Evolutionary conservation across 2,888 invertebrate genomes (phyloP).

Genomic region (Blera fallax): DNA sequence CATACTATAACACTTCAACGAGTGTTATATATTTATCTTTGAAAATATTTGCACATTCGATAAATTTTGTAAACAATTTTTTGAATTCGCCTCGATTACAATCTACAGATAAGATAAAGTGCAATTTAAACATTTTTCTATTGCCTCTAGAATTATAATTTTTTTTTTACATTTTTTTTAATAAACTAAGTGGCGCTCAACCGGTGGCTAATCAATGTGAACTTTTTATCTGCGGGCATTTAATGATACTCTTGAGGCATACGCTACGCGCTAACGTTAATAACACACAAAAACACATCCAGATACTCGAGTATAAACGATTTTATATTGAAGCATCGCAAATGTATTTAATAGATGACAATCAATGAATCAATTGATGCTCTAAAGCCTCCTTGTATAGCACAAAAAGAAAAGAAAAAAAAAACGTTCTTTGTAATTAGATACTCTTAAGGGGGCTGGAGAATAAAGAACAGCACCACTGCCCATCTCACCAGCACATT

Average conservation of each 20-base stretch:
- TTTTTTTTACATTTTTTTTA: neutral
- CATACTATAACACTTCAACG: neutral
- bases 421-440: constrained; percentile 32
- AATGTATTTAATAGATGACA: constrained; percentile 42
- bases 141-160: neutral
- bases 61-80: neutral
- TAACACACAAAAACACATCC: neutral
- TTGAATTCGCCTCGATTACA: neutral
- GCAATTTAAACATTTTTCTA: neutral
- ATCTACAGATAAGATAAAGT: neutral
- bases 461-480: neutral
- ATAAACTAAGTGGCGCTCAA: neutral
- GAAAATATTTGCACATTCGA: neutral
- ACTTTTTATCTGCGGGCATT: constrained; percentile 33
- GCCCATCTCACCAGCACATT: constrained; percentile 15
- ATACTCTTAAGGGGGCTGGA: neutral
- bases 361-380: constrained; percentile 41
- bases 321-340: constrained; percentile 12
- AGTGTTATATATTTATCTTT: neutral
- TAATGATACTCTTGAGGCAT: neutral
- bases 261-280: neutral
- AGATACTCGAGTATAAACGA: neutral
- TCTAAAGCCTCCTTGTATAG: constrained; percentile 20
- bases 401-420: neutral
- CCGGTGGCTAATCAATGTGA: constrained; percentile 14